These are phyloP conservation scores for Cheilosia vulpina DNA, from an alignment of 2,888 invertebrate species.

Conservation along the genomic window DNA sequence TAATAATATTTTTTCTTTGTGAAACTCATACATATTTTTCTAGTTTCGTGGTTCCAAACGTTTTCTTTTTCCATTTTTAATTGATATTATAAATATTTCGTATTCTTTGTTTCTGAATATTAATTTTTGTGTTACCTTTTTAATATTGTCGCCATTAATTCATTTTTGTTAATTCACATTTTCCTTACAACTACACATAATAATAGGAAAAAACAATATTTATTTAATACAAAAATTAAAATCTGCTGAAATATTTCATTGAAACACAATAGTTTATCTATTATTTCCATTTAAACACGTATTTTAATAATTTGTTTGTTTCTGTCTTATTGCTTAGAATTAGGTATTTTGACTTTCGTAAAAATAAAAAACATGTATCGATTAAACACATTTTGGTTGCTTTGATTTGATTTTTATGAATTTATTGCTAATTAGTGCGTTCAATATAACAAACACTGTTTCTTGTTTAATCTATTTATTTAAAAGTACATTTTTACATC, in stretches of 20 bases:
- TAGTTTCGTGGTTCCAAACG: conserved; percentile 13
- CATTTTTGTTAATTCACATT: conserved; percentile 25
- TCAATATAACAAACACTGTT: conserved; percentile 19
- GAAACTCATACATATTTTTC: conserved; percentile 22
- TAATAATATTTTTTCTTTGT: conserved; percentile 20
- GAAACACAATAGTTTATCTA: neutral
- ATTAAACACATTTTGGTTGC: neutral
- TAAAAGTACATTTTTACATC: conserved; percentile 25
- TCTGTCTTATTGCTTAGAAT: conserved; percentile 57
- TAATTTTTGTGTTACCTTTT: conserved; percentile 13
- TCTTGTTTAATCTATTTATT: conserved; percentile 19
- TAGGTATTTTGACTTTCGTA: conserved; percentile 17
- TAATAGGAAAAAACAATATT: conserved; percentile 22
- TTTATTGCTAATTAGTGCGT: conserved; percentile 43
- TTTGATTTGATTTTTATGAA: conserved; percentile 2
- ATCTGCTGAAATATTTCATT: conserved; percentile 12
- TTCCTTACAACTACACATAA: conserved; percentile 23
- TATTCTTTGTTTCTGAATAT: conserved; percentile 17
- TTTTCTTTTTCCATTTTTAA: neutral
- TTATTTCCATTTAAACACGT: conserved; percentile 2
- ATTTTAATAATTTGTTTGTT: conserved; percentile 24
- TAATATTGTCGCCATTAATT: conserved; percentile 65
- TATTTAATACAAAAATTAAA: neutral
- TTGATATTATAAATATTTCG: conserved; percentile 26
- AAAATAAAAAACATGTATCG: conserved; percentile 8